phyloP scores from a whole-genome alignment of 1,140 invertebrate genomes.

The Drosophila melanogaster region Release_6_plus_ISO1_MT NT_037436.4:17480001-17480500 shows the following conservation, averaged over 20 bases:
- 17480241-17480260: not conserved
- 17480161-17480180: no score
- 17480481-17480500: slow-evolving; percentile 30
- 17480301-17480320: not conserved
- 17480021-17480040: not conserved
- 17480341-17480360: not conserved
- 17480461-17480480: slow-evolving; percentile 31
- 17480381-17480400: slow-evolving; percentile 21
- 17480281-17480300: not conserved
- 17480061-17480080: no score
- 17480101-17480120: no score
- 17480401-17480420: slow-evolving; percentile 20
- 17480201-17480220: slow-evolving; percentile 2
- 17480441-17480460: slow-evolving; percentile 1
- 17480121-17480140: no score
- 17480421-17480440: not conserved
- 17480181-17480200: no score
- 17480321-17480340: not conserved
- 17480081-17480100: no score
- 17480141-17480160: no score
- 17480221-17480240: not conserved
- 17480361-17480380: not conserved
- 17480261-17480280: not conserved
- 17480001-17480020: not conserved
- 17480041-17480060: not conserved